Conservation (phyloP, 1,140 invertebrate genomes). For the Armadillidium nasatum region DNA sequence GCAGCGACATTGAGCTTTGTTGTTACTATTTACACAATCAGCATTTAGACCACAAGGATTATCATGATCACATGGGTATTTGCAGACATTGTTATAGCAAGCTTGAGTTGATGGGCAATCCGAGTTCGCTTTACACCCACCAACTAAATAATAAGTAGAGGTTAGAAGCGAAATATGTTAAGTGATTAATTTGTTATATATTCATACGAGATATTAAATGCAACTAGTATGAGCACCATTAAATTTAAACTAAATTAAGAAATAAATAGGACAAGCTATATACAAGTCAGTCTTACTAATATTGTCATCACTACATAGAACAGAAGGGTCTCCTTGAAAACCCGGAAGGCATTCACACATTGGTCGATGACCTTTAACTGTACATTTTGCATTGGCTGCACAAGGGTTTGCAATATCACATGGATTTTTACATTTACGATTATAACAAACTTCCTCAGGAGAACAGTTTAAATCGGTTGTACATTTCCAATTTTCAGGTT, state of each 20-base stretch:
- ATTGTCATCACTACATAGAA: conserved; percentile 55
- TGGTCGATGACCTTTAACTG: conserved; percentile 45
- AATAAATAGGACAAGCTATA: not conserved
- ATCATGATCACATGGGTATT: conserved; percentile 45
- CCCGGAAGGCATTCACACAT: conserved; percentile 47
- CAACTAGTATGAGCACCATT: not conserved
- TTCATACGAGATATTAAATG: not conserved
- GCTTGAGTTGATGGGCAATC: conserved; percentile 45
- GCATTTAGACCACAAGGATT: conserved; percentile 48
- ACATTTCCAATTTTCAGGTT: conserved; percentile 31
- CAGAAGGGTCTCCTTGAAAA: conserved; percentile 62
- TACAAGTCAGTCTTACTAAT: conserved; percentile 13
- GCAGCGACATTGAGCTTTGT: conserved; percentile 58
- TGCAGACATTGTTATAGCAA: conserved; percentile 45
- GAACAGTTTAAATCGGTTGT: conserved; percentile 46
- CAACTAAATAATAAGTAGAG: conserved; percentile 24
- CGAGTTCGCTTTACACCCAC: conserved; percentile 61
- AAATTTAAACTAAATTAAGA: not conserved
- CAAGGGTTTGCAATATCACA: conserved; percentile 47
- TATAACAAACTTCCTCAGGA: conserved; percentile 46
- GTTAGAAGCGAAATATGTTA: not conserved
- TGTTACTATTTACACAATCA: conserved; percentile 52
- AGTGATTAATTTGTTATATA: not conserved
- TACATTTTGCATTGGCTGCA: conserved; percentile 47
- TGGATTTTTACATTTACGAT: conserved; percentile 46